Conservation (phyloP, 2,888 invertebrate species). For the Pterostichus madidus region DNA sequence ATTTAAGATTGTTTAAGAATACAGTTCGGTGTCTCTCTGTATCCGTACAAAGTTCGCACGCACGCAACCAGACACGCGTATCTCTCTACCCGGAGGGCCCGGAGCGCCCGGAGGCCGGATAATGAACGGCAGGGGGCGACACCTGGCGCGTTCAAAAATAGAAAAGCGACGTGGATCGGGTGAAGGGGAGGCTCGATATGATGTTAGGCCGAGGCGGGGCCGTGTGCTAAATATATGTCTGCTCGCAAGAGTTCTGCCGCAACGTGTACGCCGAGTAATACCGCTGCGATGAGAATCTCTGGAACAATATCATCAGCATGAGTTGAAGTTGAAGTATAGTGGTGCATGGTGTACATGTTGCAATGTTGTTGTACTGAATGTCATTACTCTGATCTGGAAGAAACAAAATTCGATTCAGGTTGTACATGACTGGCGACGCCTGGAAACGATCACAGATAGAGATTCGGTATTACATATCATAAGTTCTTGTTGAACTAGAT, state of each 20-base stretch:
- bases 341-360: neutral
- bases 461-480: too few relatives aligned
- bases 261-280: conserved; percentile 91
- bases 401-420: too few relatives aligned
- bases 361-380: neutral
- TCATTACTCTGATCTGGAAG: neutral
- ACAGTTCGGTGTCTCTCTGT: too few relatives aligned
- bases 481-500: too few relatives aligned
- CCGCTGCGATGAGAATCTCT: conserved; percentile 88
- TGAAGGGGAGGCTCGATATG: conserved; percentile 75
- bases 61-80: too few relatives aligned
- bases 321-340: neutral
- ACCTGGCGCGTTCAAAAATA: conserved; percentile 74
- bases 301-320: conserved; percentile 76
- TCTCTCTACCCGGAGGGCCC: neutral
- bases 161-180: conserved; percentile 76
- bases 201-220: conserved; percentile 76
- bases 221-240: conserved; percentile 88
- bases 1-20: too few relatives aligned
- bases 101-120: neutral
- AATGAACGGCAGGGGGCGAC: conserved; percentile 26
- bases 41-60: too few relatives aligned
- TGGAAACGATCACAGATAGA: too few relatives aligned
- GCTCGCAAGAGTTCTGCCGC: conserved; percentile 91
- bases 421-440: too few relatives aligned